Base-by-base conservation (phyloP, 2,888 invertebrate genomes). In the Unio pictorum region DNA sequence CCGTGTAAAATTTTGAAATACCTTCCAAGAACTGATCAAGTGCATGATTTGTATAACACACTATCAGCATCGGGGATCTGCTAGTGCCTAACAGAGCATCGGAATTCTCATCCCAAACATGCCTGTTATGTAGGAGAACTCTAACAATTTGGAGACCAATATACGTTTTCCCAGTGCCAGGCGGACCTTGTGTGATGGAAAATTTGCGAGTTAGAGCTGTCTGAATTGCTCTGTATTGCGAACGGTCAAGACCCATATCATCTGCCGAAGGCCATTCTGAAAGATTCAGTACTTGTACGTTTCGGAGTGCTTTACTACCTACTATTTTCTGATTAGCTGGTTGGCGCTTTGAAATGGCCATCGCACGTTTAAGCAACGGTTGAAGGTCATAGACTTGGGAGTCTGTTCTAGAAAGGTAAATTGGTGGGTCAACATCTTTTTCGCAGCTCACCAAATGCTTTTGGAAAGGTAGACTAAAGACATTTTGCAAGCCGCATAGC, bases 91-190 rank as follows among this genome's bases (percentile, higher is more conserved):
- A 45, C 15, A 68, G 62, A 45, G 45, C 45, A 30, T 64, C 70
- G 1, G 74, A 67, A 64, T 77, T 64, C 7, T 61, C 72, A 54
- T 86, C 86, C 92, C 92, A 92, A 3, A 76, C 56, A 0, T 76
- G 54, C 17, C 79, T 77, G 86, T 94, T 95, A 71, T 92, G 89
- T 1, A 95, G 88, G 55, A 96, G 86, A 0, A 93, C 79, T 63
- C 86, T 79, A 0, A 94, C 93, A 26, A 96, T 93, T 91, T 94
- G 93, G 55, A 95, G 90, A 0, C 95, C 95, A 76, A 96, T 88
- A 87, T 92, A 94, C 0, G 96, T 95, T 91, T 96, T 96, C 0
- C 96, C 96, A 0, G 96, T 96, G 5, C 96, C 96, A 0, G 96
- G 96, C 0, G 96, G 96, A 0, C 96, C 89, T 80, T 89, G 89